Conservation (phyloP, 2,888 invertebrate species). For the Pyrrhia umbra region DNA sequence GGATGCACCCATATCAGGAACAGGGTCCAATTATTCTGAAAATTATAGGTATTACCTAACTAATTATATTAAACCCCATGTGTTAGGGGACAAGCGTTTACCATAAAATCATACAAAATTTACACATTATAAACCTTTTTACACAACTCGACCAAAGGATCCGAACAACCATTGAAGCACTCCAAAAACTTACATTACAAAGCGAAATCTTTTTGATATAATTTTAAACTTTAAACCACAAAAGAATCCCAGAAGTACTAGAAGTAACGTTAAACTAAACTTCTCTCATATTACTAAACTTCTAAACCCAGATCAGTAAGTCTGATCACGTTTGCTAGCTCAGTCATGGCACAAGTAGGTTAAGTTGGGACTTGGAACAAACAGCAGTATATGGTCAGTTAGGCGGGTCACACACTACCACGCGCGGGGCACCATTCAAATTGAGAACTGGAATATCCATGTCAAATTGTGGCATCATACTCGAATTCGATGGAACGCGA, state of each 20-base stretch:
- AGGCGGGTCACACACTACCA: conserved; percentile 2
- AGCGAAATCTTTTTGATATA: background rate
- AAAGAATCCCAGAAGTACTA: conserved; percentile 13
- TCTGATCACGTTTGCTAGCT: conserved; percentile 36
- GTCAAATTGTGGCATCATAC: too few species aligned
- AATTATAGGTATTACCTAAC: too few species aligned
- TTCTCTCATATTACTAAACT: background rate
- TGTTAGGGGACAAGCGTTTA: too few species aligned
- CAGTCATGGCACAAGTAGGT: conserved; percentile 46
- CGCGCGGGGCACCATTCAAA: background rate
- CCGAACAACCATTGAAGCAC: background rate
- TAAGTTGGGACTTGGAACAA: conserved; percentile 23
- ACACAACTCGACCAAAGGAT: too few species aligned
- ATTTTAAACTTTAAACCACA: background rate
- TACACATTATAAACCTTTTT: too few species aligned
- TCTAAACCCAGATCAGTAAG: conserved; percentile 11
- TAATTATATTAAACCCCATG: too few species aligned
- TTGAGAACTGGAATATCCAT: too few species aligned
- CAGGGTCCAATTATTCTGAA: too few species aligned
- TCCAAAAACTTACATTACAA: background rate
- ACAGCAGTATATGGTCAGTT: conserved; percentile 32
- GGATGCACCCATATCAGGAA: too few species aligned
- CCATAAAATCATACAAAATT: too few species aligned
- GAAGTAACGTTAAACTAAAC: conserved; percentile 19
- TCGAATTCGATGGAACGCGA: too few species aligned